Conservation (phyloP, 2,797 vertebrate species). For the Protosalanx chinensis region DNA sequence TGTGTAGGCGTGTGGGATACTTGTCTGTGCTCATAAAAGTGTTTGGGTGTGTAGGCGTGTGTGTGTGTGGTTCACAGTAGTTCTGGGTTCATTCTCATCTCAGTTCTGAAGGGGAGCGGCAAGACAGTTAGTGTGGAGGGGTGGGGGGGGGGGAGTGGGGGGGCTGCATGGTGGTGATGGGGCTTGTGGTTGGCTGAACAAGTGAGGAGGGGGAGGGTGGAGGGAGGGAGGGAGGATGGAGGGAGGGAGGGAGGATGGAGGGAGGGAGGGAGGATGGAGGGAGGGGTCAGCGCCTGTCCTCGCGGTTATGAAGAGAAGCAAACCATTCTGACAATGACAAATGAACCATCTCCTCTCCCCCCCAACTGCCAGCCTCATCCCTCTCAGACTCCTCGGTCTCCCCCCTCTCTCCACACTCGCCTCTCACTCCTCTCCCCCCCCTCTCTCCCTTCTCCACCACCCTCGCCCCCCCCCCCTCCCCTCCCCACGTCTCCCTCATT, state of each 20-base stretch:
- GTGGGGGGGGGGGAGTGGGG: no score
- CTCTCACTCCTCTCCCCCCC: slow-evolving; percentile 38
- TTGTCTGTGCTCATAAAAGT: slow-evolving; percentile 44
- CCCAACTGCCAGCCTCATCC: slow-evolving; percentile 69
- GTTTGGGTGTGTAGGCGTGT: slow-evolving; percentile 33
- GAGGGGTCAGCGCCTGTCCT: slow-evolving; percentile 61
- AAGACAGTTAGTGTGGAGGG: no score
- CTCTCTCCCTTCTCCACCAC: slow-evolving; percentile 33
- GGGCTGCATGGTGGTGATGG: slow-evolving; percentile 54
- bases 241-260: no score
- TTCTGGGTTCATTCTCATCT: no score
- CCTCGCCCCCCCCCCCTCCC: not conserved
- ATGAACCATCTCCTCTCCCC: slow-evolving; percentile 67
- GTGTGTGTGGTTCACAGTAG: not conserved
- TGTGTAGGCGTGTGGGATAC: slow-evolving; percentile 17
- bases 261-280: slow-evolving; percentile 19
- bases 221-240: no score
- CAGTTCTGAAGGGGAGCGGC: no score
- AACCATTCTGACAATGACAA: slow-evolving; percentile 79
- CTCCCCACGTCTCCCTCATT: not conserved
- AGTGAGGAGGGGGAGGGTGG: slow-evolving; percentile 7
- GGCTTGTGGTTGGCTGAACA: slow-evolving; percentile 50
- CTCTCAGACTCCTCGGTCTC: slow-evolving; percentile 50
- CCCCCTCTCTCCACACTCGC: slow-evolving; percentile 43
- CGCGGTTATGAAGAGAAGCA: slow-evolving; percentile 75